A percentile compares a stretch with the other conserved stretches of the same genome.
Conservation (phyloP, 2,113 vertebrate species). For the Sardina pilchardus region DNA sequence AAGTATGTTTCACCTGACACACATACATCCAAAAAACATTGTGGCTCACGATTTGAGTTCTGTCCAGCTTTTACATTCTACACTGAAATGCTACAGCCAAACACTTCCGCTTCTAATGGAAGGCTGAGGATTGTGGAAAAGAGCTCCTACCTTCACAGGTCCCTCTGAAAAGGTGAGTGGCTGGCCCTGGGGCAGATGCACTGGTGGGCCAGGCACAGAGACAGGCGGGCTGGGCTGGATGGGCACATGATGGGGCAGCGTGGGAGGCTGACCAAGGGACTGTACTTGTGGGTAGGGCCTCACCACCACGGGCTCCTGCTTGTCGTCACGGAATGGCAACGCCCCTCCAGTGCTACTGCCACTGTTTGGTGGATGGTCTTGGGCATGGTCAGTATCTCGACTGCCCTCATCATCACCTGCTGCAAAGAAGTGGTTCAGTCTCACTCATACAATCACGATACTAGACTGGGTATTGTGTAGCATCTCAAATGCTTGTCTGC, state of each 20-base stretch:
- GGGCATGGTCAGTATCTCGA: conserved; percentile 82
- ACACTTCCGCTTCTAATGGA: background rate
- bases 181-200: conserved; percentile 85
- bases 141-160: conserved; percentile 86
- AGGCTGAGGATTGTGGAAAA: background rate
- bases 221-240: conserved; percentile 82
- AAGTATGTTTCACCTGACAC: no score
- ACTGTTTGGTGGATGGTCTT: conserved; percentile 75
- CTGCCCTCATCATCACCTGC: conserved; percentile 74
- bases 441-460: background rate
- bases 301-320: conserved; percentile 95
- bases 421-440: background rate
- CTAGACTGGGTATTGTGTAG: background rate
- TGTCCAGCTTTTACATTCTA: background rate
- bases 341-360: conserved; percentile 50
- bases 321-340: conserved; percentile 87
- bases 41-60: background rate
- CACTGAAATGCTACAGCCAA: background rate
- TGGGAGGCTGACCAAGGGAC: conserved; percentile 72
- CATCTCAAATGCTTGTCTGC: background rate
- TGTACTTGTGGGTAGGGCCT: conserved; percentile 91
- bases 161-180: conserved; percentile 86
- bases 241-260: conserved; percentile 77
- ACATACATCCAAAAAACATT: background rate
- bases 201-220: conserved; percentile 81